Conservation (phyloP, 2,888 invertebrate genomes). For the Nemotelus pantherinus region DNA sequence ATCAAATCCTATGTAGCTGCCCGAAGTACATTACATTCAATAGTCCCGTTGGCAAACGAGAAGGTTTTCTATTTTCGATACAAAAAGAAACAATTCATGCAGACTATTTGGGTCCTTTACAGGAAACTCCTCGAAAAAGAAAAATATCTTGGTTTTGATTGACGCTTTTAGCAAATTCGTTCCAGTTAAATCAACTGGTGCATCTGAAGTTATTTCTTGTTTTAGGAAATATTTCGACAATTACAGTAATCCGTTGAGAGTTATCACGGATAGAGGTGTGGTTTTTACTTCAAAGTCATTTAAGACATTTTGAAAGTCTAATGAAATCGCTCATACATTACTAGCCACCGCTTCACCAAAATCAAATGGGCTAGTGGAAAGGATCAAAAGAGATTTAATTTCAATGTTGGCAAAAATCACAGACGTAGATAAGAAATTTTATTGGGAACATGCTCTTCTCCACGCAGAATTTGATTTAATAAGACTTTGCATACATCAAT, state of each 20-base stretch:
- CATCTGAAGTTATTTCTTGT: neutral
- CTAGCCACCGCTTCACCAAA: no score
- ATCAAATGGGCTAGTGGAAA: conserved; percentile 50
- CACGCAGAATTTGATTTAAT: conserved; percentile 52
- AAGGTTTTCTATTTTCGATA: conserved; percentile 54
- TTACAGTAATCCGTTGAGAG: conserved; percentile 19
- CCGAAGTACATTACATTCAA: conserved; percentile 18
- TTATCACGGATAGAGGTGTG: conserved; percentile 29
- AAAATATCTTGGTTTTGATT: conserved; percentile 45
- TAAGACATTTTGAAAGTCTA: conserved; percentile 47
- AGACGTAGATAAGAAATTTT: neutral
- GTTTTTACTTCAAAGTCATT: conserved; percentile 39
- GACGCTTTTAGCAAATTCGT: conserved; percentile 49
- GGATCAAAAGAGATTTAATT: conserved; percentile 45
- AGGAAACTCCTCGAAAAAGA: conserved; percentile 43
- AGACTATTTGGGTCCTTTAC: conserved; percentile 47
- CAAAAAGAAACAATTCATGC: conserved; percentile 51
- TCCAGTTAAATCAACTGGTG: no score
- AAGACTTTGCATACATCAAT: conserved; percentile 53
- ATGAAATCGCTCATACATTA: conserved; percentile 43
- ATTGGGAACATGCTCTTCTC: conserved; percentile 36
- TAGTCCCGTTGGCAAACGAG: neutral
- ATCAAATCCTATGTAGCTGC: conserved; percentile 17
- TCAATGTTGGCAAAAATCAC: conserved; percentile 10
- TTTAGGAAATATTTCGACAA: conserved; percentile 21